Evolutionary conservation across 2,888 invertebrate genomes (phyloP), one percentile per base, ranked within the genome.

Genomic region (Lepidochitona cinerea): DNA sequence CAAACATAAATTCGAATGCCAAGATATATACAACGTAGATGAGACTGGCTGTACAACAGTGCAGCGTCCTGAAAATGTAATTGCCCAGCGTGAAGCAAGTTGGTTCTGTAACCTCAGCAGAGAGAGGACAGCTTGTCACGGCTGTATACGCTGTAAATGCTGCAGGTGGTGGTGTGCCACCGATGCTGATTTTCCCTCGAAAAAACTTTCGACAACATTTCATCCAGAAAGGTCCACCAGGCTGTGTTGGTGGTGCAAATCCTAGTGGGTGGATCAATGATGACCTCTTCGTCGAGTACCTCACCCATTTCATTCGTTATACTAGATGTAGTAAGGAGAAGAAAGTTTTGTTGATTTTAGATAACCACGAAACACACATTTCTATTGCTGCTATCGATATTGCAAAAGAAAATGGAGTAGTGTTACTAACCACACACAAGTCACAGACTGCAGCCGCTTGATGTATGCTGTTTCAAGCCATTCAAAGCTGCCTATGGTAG

Each of bases 31-130:
- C 36, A 81, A 81, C 71, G 35, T 70, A 26, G 81, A 79, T 65
- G 81, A 81, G 69, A 81, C 77, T 23, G 81, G 81, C 7, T 68
- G 70, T 52, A 76, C 77, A 14, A 81, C 78, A 9, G 72, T 75
- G 37, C 78, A 81, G 70, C 71, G 41, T 6, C 76, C 78, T 35
- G 52, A 32, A 35, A 54, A 65, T 9, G 72, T 75, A 14, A n/a
- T n/a, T n/a, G n/a, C n/a, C n/a, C n/a, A n/a, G n/a, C 14, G 72
- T 37, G 49, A 79, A 74, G 68, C 74, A 79, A 66, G 69, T 73
- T n/a, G 78, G 77, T 23, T n/a, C 69, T 64, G 41, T 72, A 36
- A 72, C 76, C 3, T 74, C 75, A n/a, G 72, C 66, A 37, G 78
- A 78, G 71, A 35, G 76, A 26, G 76, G 73, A 64, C 41, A 79